A percentile compares a stretch with the other conserved stretches of the same genome.
Conservation (phyloP, 1,140 invertebrate genomes). For the Rhagoletis pomonella region DNA sequence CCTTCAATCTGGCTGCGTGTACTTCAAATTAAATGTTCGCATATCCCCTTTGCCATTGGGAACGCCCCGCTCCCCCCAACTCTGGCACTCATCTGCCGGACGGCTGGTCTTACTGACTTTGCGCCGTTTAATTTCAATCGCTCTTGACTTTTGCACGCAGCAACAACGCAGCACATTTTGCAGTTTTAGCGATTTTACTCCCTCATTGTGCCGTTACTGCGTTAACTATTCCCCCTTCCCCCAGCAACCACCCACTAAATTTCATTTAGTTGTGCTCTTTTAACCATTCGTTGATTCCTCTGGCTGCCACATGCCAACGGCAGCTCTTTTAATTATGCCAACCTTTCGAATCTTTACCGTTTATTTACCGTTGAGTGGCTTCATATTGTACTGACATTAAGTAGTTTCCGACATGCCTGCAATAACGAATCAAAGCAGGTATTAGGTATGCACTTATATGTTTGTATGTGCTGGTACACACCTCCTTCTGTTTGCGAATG, state of each 20-base stretch:
- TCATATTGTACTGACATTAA: slow-evolving; percentile 48
- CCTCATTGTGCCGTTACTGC: background rate
- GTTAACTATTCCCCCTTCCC: background rate
- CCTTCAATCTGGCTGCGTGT: background rate
- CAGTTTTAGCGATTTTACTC: slow-evolving; percentile 29
- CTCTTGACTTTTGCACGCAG: slow-evolving; percentile 37
- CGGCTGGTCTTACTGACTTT: background rate
- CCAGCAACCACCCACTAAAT: slow-evolving; percentile 2
- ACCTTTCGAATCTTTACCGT: slow-evolving; percentile 39
- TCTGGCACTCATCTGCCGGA: background rate
- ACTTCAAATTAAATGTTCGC: slow-evolving; percentile 47
- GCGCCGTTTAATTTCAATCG: slow-evolving; percentile 10
- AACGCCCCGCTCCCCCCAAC: background rate
- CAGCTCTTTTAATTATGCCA: slow-evolving; percentile 50
- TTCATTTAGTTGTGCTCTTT: slow-evolving; percentile 49
- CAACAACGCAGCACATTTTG: slow-evolving; percentile 21
- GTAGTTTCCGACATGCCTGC: slow-evolving; percentile 47
- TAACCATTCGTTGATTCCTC: background rate
- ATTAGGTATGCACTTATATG: background rate
- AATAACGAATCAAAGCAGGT: background rate
- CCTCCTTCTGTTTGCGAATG: background rate
- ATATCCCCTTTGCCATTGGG: background rate
- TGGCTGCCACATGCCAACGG: background rate
- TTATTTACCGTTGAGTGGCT: slow-evolving; percentile 51
- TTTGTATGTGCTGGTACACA: background rate